Base-by-base conservation (phyloP, 2,888 invertebrate genomes). In the Blastobasis lacticolella region DNA sequence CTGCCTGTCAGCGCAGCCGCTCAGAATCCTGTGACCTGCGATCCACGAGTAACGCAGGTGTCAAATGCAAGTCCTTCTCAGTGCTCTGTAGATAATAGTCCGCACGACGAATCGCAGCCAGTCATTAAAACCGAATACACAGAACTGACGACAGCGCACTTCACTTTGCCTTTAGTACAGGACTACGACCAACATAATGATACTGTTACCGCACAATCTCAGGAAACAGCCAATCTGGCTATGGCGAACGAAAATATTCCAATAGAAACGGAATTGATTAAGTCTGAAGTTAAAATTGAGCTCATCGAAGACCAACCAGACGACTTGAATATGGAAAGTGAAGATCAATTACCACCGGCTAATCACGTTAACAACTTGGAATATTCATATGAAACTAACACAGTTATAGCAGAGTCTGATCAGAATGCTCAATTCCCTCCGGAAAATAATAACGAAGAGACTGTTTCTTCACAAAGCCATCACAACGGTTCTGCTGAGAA, bases 31-130 rank as follows among this genome's bases (percentile, higher is more conserved):
- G 74, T 88, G 5, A 82, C 81, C 7, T 87, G 87, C 57, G 87
- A 88, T 57, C 87, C 87, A 10, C 77, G 87, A 6, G 86, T 88
- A 6, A 88, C 86, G 5, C 88, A 86, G 57, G 88, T 85, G 5
- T 79, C 84, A 8, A 69, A 88, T 52, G 83, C 76, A 5, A 87
- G 85, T 59, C 87, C 88, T 42, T 75, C 85, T 1, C 88, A 86
- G 59, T 86, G 83, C 59, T 80, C 84, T 8, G 75, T 70, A 10
- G 83, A 83, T 57, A 84, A 78, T 54, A 79, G 78, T 51, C 73
- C 74, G 0, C 72, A 74, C 36, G 84, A 77, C 53, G 84, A 80
- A 48, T 69, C 77, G 7, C 77, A 83, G 53, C 70, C 78, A 1
- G 63, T 65, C 23, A 77, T 80, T 10, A 83, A 84, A 70, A 83